Percentiles rank a stretch among this genome's conserved stretches.
phyloP scores from a whole-genome alignment of 2,797 vertebrate genomes.

The Odontamblyopus lacepedii region DNA sequence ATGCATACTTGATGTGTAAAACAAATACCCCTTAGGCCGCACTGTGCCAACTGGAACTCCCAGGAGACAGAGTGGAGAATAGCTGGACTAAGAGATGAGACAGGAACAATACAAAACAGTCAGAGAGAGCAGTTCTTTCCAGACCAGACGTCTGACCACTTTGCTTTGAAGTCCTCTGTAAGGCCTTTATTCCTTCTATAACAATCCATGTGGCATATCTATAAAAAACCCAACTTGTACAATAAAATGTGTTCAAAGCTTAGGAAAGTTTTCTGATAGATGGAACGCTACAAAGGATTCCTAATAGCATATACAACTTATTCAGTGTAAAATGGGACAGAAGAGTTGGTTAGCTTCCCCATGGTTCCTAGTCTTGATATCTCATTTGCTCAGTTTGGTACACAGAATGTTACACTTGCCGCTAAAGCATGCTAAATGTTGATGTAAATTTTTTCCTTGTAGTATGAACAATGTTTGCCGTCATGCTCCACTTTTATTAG shows the following conservation, averaged over 20 bases:
- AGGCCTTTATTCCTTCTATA: slow-evolving; percentile 31
- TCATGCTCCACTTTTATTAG: no score
- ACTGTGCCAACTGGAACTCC: slow-evolving; percentile 50
- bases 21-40: slow-evolving; percentile 59
- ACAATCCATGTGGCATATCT: slow-evolving; percentile 38
- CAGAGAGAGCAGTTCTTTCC: slow-evolving; percentile 29
- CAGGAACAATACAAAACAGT: neutral
- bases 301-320: neutral
- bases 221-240: slow-evolving; percentile 47
- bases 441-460: no score
- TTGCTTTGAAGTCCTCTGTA: slow-evolving; percentile 57
- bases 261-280: neutral
- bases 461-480: neutral
- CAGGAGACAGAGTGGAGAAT: slow-evolving; percentile 28
- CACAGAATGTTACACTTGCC: no score
- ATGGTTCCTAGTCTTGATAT: no score
- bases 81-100: slow-evolving; percentile 24
- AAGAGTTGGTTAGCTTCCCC: neutral
- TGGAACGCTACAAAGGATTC: neutral
- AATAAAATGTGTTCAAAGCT: slow-evolving; percentile 49
- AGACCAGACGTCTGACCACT: slow-evolving; percentile 54
- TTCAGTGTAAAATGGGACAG: neutral
- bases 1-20: slow-evolving; percentile 58
- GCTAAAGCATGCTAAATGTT: no score
- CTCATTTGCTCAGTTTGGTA: no score